Evolutionary conservation across 2,797 vertebrate species (phyloP).

Genomic region (Hydrophis major): DNA sequence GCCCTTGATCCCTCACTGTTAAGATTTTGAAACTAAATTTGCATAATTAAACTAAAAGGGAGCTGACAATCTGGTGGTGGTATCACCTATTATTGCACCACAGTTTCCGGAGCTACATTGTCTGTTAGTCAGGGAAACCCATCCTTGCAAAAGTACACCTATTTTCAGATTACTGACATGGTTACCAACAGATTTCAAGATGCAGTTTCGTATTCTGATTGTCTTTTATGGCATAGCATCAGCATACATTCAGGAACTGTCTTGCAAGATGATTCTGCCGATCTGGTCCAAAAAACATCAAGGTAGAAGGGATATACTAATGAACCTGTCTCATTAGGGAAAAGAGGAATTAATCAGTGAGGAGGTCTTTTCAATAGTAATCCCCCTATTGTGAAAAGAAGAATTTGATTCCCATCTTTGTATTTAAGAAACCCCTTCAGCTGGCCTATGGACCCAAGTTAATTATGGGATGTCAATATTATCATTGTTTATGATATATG

Average conservation of each 20-base stretch:
- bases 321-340: neutral
- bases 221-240: neutral
- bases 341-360: neutral
- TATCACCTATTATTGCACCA: neutral
- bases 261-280: neutral
- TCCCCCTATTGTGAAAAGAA: neutral
- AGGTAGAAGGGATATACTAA: neutral
- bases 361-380: neutral
- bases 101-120: neutral
- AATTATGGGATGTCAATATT: neutral
- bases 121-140: neutral
- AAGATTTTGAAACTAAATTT: neutral
- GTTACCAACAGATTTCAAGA: neutral
- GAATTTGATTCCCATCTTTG: neutral
- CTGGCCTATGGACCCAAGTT: neutral
- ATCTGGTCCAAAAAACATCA: neutral
- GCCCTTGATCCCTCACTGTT: neutral
- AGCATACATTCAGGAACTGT: neutral
- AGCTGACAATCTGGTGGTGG: neutral
- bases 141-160: neutral
- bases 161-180: neutral
- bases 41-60: neutral
- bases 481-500: neutral
- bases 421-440: neutral
- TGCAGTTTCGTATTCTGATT: neutral